Base-by-base conservation (phyloP, 2,888 invertebrate species). In the Rhamnusium bicolor region DNA sequence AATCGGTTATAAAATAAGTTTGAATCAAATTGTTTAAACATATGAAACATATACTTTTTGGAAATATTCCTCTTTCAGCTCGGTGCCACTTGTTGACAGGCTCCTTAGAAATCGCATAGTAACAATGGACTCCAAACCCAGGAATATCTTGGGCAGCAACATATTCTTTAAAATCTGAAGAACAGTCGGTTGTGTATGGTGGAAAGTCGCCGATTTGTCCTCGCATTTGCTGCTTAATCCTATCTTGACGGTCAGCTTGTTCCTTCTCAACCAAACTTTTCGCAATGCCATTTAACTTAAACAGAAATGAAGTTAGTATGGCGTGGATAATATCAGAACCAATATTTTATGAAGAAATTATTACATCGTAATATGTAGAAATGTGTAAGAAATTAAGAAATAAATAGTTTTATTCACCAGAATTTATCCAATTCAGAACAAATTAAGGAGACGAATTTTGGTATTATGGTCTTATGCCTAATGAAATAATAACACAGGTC, bases 121-220 rank as follows among this genome's bases (percentile, higher is more conserved):
- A 90, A n/a, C 87, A 89, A 69, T 90, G 90, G 12, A 89, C 85
- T 1, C 90, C 90, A 81, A 89, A 90, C 71, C 87, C 84, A 32
- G 89, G 89, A 70, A 90, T 89, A 76, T 89, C 87, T 77, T 90
- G 90, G 18, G 88, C 86, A 0, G 89, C 88, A 0, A 87, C 88
- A 81, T 89, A 90, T 78, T 89, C 88, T 53, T 86, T 81, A 12
- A 88, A 81, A 81, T 90, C 88, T 1, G 88, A 83, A 0, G 89
- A 88, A 79, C 84, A 84, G 60, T 88, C 88, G 0, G 85, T 84
- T 6, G 80, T 83, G 68, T 84, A 87, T 0, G 86, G 85, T 1
- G 87, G 86, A 76, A 78, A 81, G 71, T 84, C 84, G 0, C 84
- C 85, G 16, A 72, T 76, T 32, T 84, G 81, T 5, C 85, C 85